Percentiles rank a stretch among this genome's conserved stretches.
phyloP scores from a whole-genome alignment of 2,888 invertebrate genomes.

The Stegana nigrithorax region DNA sequence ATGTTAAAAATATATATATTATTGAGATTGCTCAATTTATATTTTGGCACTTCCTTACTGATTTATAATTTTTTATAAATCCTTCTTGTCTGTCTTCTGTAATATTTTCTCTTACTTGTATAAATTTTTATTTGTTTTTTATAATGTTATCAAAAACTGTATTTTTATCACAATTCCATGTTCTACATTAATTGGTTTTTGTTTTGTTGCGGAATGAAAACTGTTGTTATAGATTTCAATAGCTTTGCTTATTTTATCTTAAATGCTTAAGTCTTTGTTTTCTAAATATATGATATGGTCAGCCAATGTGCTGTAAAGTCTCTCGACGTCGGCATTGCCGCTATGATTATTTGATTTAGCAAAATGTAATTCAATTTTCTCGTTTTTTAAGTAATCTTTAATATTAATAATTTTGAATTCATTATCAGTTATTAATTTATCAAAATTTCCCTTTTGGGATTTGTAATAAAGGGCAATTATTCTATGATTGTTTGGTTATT shows the following conservation, averaged over 20 bases:
- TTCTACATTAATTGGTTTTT: neutral
- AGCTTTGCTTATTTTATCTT: conserved; percentile 25
- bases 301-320: conserved; percentile 28
- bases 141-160: neutral
- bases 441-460: conserved; percentile 26
- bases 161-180: neutral
- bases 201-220: conserved; percentile 19
- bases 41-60: conserved; percentile 21
- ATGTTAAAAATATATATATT: neutral
- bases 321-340: conserved; percentile 33
- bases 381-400: conserved; percentile 28
- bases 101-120: conserved; percentile 13
- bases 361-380: conserved; percentile 32
- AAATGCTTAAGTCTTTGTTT: conserved; percentile 26
- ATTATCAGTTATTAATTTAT: conserved; percentile 34
- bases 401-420: conserved; percentile 34
- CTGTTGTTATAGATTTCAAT: conserved; percentile 20
- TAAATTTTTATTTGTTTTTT: neutral
- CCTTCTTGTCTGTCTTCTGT: conserved; percentile 12
- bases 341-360: conserved; percentile 36
- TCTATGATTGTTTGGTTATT: too few species aligned
- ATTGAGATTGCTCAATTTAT: neutral
- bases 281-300: conserved; percentile 28
- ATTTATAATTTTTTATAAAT: conserved; percentile 16
- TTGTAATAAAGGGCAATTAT: too few species aligned